Conservation (phyloP, 2,888 invertebrate species). For the Agrotis ipsilon region DNA sequence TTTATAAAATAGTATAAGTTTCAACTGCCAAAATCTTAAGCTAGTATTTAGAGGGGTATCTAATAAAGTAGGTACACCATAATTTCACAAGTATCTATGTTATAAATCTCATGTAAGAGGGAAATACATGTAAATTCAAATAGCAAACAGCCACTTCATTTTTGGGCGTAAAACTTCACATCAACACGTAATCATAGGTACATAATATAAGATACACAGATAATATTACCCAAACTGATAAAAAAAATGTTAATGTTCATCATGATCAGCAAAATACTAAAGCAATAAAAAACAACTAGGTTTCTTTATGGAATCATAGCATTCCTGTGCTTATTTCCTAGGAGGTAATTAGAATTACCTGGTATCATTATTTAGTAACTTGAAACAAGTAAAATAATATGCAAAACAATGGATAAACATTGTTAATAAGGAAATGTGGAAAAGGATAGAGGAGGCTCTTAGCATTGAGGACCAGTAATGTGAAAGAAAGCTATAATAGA, state of each 20-base stretch:
- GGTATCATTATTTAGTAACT: background rate
- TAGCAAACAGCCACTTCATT: background rate
- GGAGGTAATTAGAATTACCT: constrained; percentile 22
- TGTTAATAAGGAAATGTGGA: too few species aligned
- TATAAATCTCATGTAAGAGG: background rate
- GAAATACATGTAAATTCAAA: background rate
- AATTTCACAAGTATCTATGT: background rate
- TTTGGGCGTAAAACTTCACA: background rate
- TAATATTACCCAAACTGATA: background rate
- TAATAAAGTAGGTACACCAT: too few species aligned
- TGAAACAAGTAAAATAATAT: background rate
- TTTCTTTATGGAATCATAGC: constrained; percentile 17
- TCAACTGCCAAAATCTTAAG: too few species aligned
- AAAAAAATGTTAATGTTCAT: constrained; percentile 2
- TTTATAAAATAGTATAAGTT: too few species aligned
- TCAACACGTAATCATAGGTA: background rate
- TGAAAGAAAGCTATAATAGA: too few species aligned
- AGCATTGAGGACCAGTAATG: too few species aligned
- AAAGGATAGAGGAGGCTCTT: too few species aligned
- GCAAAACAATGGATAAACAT: too few species aligned
- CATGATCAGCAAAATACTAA: background rate
- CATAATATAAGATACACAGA: background rate
- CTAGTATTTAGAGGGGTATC: too few species aligned
- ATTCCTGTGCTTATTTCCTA: constrained; percentile 14
- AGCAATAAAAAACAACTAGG: background rate